phyloP scores from a whole-genome alignment of 2,797 vertebrate genomes.

The Hoplostethus atlanticus region DNA sequence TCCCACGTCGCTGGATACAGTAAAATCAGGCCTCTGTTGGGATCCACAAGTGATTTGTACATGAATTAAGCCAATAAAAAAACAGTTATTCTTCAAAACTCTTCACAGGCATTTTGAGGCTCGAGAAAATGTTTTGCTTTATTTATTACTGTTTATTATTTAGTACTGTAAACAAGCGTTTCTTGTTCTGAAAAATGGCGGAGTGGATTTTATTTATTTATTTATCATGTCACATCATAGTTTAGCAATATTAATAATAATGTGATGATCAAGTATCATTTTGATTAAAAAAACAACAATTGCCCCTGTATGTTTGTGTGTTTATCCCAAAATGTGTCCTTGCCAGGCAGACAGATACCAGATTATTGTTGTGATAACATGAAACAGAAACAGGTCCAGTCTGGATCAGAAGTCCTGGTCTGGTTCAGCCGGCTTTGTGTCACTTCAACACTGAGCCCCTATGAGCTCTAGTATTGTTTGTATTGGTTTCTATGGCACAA shows the following conservation, averaged over 20 bases:
- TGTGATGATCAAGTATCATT: not conserved
- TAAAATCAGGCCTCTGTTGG: not conserved
- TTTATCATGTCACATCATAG: too few species aligned
- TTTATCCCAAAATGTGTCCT: slow-evolving; percentile 14
- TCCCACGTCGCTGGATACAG: too few species aligned
- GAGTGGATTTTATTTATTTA: not conserved
- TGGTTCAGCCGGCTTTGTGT: slow-evolving; percentile 45
- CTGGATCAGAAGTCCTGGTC: not conserved
- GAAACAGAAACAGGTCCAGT: slow-evolving; percentile 15
- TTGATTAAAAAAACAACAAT: not conserved
- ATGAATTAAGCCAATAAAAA: not conserved
- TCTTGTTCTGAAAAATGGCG: not conserved
- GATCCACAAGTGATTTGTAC: too few species aligned
- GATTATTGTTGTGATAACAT: slow-evolving; percentile 42
- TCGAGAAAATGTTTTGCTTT: not conserved
- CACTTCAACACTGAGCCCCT: slow-evolving; percentile 16
- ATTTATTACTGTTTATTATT: not conserved
- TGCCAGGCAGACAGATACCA: slow-evolving; percentile 21
- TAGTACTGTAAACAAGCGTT: not conserved
- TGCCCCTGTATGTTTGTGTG: slow-evolving; percentile 8
- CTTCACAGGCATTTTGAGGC: not conserved
- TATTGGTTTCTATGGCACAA: slow-evolving; percentile 47
- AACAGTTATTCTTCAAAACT: too few species aligned
- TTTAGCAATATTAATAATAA: too few species aligned
- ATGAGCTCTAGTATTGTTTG: slow-evolving; percentile 28